These are phyloP conservation scores for Seira musarum DNA, from an alignment of 2,888 invertebrate genomes.

Conservation along the genomic window DNA sequence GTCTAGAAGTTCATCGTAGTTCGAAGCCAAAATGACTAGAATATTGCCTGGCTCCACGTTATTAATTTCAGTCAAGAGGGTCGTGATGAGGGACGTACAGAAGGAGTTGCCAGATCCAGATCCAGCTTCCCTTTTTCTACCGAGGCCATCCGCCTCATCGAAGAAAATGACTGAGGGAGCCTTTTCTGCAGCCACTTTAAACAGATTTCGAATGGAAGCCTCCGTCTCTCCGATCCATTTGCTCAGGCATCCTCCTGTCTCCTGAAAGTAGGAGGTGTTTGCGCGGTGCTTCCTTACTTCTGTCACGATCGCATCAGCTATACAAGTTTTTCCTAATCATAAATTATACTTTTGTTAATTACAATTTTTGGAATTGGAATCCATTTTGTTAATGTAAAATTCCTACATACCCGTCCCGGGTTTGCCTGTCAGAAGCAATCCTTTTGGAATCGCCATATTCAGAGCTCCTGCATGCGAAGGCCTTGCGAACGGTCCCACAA, in stretches of 20 bases:
- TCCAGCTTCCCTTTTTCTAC: neutral
- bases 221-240: slow-evolving; percentile 24
- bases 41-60: neutral
- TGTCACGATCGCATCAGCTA: slow-evolving; percentile 18
- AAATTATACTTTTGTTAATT: neutral
- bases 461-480: neutral
- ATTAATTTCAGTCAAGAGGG: slow-evolving; percentile 12
- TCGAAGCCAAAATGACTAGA: slow-evolving; percentile 23
- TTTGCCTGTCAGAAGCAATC: slow-evolving; percentile 7
- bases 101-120: neutral
- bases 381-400: too few species aligned
- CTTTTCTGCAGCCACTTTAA: too few species aligned
- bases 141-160: slow-evolving; percentile 28
- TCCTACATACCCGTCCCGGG: too few species aligned
- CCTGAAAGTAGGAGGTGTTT: slow-evolving; percentile 6
- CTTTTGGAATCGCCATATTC: slow-evolving; percentile 12
- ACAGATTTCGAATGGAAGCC: neutral
- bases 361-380: neutral
- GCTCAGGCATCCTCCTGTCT: slow-evolving; percentile 12
- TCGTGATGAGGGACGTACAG: neutral
- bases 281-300: neutral
- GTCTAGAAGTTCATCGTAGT: neutral
- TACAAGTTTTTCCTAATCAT: slow-evolving; percentile 27
- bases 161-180: slow-evolving; percentile 28
- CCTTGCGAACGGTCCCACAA: neutral